These are phyloP conservation scores for Reinhardtius hippoglossoides DNA, from an alignment of 2,113 vertebrate genomes.

Conservation along the genomic window DNA sequence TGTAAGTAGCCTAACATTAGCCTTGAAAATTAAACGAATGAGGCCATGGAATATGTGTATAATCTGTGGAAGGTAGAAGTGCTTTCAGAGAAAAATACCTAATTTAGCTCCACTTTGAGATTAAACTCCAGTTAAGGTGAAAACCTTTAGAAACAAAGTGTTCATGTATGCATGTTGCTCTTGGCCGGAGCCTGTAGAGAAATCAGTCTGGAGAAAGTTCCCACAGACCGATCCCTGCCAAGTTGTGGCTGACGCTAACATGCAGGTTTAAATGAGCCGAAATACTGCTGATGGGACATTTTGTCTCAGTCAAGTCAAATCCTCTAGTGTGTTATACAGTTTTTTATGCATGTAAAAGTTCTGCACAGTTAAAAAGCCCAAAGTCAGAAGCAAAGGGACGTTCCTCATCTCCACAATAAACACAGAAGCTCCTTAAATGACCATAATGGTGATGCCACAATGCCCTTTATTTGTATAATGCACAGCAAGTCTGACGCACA, in stretches of 20 bases:
- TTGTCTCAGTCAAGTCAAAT: background rate
- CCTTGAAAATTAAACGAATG: slow-evolving; percentile 16
- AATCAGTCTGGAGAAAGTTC: slow-evolving; percentile 41
- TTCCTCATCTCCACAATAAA: too few relatives aligned
- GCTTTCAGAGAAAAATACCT: slow-evolving; percentile 11
- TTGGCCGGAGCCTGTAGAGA: slow-evolving; percentile 32
- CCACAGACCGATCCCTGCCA: slow-evolving; percentile 30
- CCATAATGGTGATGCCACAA: too few relatives aligned
- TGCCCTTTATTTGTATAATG: background rate
- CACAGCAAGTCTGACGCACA: background rate
- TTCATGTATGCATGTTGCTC: slow-evolving; percentile 25
- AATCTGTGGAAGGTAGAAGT: slow-evolving; percentile 17
- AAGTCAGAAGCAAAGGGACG: too few relatives aligned
- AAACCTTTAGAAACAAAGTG: slow-evolving; percentile 17
- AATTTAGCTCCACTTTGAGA: slow-evolving; percentile 2
- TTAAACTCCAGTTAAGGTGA: slow-evolving; percentile 7
- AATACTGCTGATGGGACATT: background rate
- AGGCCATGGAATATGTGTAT: background rate
- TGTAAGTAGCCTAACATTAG: slow-evolving; percentile 8
- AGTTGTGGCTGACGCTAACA: slow-evolving; percentile 24
- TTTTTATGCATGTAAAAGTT: background rate
- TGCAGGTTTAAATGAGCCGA: background rate
- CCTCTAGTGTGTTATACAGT: background rate
- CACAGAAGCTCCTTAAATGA: background rate
- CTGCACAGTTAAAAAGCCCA: too few relatives aligned